phyloP scores from a whole-genome alignment of 1,140 invertebrate genomes.

The Lycorma delicatula region DNA sequence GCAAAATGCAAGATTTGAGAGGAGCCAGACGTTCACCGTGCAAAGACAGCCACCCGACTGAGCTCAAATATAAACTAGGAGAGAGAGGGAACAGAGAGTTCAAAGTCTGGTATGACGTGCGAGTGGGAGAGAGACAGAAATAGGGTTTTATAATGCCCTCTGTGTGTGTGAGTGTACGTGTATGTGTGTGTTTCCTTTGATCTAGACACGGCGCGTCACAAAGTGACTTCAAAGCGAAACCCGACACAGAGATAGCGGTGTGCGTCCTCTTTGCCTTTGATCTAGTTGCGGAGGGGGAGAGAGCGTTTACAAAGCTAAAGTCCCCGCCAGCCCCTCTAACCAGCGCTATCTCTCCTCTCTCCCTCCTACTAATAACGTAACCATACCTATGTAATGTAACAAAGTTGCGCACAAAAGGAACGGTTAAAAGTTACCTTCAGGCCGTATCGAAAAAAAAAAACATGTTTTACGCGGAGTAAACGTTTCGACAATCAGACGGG shows the following conservation, averaged over 20 bases:
- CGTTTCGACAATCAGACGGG: neutral
- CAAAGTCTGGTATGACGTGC: conserved; percentile 21
- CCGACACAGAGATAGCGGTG: conserved; percentile 28
- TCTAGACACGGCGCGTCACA: conserved; percentile 19
- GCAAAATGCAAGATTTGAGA: neutral
- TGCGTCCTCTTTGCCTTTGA: conserved; percentile 18
- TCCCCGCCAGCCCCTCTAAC: conserved; percentile 1
- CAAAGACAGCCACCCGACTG: conserved; percentile 27
- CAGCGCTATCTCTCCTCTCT: conserved; percentile 6
- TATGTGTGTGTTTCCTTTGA: conserved; percentile 23
- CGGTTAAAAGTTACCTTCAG: conserved; percentile 17
- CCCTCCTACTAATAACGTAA: conserved; percentile 15
- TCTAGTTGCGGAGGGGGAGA: conserved; percentile 13
- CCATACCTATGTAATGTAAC: conserved; percentile 19
- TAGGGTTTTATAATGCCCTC: conserved; percentile 28
- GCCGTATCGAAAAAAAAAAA: conserved; percentile 4
- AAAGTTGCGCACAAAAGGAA: conserved; percentile 15
- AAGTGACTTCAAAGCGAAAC: conserved; percentile 28
- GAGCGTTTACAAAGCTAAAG: conserved; percentile 11
- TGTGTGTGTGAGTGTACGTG: conserved; percentile 15
- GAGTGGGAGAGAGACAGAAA: conserved; percentile 19
- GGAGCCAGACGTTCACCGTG: conserved; percentile 8
- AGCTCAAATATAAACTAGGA: conserved; percentile 31
- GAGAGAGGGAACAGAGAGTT: conserved; percentile 20
- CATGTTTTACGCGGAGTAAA: neutral